phyloP scores from a whole-genome alignment of 2,888 invertebrate genomes.

The Drosophila gaucha region DNA sequence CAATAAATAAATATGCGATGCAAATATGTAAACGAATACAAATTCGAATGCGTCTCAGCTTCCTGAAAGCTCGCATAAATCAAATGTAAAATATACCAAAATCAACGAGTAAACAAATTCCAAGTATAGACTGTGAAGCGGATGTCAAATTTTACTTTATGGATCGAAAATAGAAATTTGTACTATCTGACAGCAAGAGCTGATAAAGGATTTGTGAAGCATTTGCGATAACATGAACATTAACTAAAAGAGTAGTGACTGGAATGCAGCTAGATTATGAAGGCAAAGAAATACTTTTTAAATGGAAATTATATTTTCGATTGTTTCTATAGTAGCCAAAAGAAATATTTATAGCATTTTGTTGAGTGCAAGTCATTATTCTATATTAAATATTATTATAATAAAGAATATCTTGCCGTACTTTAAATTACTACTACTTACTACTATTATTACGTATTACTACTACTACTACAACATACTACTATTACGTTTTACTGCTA shows the following conservation, averaged over 20 bases:
- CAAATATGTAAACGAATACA: slow-evolving; percentile 11
- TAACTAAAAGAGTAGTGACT: slow-evolving; percentile 4
- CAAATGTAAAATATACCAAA: neutral
- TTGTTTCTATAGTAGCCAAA: too few species aligned
- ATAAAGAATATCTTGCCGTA: too few species aligned
- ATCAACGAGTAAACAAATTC: neutral
- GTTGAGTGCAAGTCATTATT: too few species aligned
- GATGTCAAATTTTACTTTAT: neutral
- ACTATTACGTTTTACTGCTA: too few species aligned
- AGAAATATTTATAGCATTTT: too few species aligned
- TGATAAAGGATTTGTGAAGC: neutral
- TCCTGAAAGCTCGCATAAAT: slow-evolving; percentile 8
- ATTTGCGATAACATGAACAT: slow-evolving; percentile 2
- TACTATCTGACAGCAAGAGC: neutral
- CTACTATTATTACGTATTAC: too few species aligned
- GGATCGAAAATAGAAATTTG: slow-evolving; percentile 6
- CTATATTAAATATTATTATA: too few species aligned
- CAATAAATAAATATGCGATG: slow-evolving; percentile 39
- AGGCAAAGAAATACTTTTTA: too few species aligned
- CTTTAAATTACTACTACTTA: too few species aligned
- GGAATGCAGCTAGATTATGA: neutral
- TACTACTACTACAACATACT: too few species aligned
- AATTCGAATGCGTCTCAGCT: slow-evolving; percentile 3
- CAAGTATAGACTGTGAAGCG: neutral
- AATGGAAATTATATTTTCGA: too few species aligned